These are phyloP conservation scores for Drosophila parthenogenetica DNA, from an alignment of 2,888 invertebrate species.

Conservation along the genomic window DNA sequence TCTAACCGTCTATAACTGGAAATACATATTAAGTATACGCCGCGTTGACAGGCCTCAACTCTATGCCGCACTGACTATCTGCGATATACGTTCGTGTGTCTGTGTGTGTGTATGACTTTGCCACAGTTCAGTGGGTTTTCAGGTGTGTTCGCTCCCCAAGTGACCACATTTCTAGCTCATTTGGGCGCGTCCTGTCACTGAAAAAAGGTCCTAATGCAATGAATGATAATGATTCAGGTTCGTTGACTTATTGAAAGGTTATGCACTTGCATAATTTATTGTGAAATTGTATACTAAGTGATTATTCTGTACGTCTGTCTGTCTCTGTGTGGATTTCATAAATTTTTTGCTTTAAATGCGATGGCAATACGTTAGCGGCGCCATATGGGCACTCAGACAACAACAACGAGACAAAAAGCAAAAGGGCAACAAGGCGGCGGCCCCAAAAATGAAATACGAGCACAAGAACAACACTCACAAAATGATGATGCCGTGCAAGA, in stretches of 20 bases:
- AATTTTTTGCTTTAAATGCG: constrained; percentile 66
- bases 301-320: constrained; percentile 28
- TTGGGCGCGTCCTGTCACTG: constrained; percentile 45
- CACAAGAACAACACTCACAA: constrained; percentile 57
- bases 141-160: constrained; percentile 21
- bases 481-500: constrained; percentile 40
- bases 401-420: constrained; percentile 2
- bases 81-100: background rate
- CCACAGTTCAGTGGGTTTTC: constrained; percentile 71
- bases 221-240: constrained; percentile 51
- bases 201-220: constrained; percentile 21
- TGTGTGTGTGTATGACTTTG: background rate
- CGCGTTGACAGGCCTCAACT: constrained; percentile 60
- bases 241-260: constrained; percentile 69
- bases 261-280: constrained; percentile 69
- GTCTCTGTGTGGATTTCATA: constrained; percentile 48
- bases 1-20: constrained; percentile 72
- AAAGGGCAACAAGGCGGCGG: constrained; percentile 22
- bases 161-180: constrained; percentile 11
- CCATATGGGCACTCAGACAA: constrained; percentile 64
- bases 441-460: constrained; percentile 74
- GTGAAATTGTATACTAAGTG: constrained; percentile 64
- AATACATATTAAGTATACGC: constrained; percentile 77
- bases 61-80: constrained; percentile 10
- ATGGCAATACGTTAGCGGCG: constrained; percentile 63